A percentile compares a stretch with the other conserved stretches of the same genome.
phyloP scores from a whole-genome alignment of 2,113 vertebrate species.

The Parus major region DNA sequence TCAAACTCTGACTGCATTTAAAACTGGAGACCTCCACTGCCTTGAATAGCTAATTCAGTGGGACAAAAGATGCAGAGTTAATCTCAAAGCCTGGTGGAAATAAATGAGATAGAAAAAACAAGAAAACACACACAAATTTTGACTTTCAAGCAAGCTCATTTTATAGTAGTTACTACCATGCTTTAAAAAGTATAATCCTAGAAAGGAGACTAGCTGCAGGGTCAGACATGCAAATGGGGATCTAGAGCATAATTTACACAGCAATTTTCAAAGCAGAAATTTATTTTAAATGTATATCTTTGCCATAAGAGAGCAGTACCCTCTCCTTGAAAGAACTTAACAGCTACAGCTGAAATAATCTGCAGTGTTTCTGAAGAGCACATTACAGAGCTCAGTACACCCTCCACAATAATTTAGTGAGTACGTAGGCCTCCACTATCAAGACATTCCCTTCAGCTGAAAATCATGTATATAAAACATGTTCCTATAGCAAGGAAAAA shows the following conservation, averaged over 20 bases:
- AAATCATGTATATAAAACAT: background rate
- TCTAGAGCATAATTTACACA: background rate
- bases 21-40: background rate
- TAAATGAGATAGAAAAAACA: background rate
- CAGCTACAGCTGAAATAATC: background rate
- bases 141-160: background rate
- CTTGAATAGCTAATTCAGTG: background rate
- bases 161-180: background rate
- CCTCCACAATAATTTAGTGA: background rate
- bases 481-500: background rate
- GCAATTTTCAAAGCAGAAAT: background rate
- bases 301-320: background rate
- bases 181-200: background rate
- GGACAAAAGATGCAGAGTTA: background rate
- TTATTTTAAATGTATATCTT: background rate
- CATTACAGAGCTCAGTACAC: background rate
- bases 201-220: background rate
- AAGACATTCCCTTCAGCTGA: background rate
- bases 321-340: background rate
- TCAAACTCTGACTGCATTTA: conserved; percentile 4
- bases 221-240: background rate
- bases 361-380: background rate
- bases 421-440: background rate
- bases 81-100: background rate
- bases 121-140: background rate